These are phyloP conservation scores for Pyrrhopygopsis socrates DNA, from an alignment of 2,888 invertebrate genomes.

Conservation along the genomic window DNA sequence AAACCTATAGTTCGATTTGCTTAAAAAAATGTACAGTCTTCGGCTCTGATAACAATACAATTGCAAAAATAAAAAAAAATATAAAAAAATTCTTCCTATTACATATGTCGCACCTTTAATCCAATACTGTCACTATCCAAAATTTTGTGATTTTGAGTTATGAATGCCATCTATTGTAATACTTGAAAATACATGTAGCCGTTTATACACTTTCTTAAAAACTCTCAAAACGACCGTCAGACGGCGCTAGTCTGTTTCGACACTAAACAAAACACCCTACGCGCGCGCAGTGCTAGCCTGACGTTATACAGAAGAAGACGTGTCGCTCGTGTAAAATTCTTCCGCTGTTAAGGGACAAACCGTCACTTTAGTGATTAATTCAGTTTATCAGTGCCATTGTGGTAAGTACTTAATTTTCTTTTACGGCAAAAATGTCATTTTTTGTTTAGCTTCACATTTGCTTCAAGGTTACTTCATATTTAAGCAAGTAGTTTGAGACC, in stretches of 20 bases:
- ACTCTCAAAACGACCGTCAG: not conserved
- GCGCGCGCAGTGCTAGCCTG: not conserved
- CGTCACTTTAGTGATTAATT: not conserved
- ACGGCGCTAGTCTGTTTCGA: not conserved
- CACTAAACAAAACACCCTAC: not conserved
- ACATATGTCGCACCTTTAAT: constrained; percentile 1
- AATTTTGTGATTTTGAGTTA: not conserved
- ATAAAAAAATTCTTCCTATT: too few relatives aligned
- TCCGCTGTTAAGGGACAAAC: not conserved
- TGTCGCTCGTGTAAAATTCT: not conserved
- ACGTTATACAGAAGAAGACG: not conserved
- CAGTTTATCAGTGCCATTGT: not conserved
- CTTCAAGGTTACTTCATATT: not conserved
- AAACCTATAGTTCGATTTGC: too few relatives aligned
- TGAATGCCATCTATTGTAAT: not conserved
- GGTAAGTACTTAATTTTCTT: not conserved
- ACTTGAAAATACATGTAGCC: constrained; percentile 1
- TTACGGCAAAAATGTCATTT: not conserved
- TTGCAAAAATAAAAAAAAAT: too few relatives aligned
- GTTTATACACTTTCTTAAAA: not conserved
- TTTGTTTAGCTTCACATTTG: not conserved
- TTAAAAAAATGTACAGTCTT: too few relatives aligned
- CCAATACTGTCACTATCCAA: constrained; percentile 6
- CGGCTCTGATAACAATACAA: too few relatives aligned
- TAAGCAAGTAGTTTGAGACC: not conserved